Evolutionary conservation across 2,888 invertebrate species (phyloP).

Genomic region (Gastrophysa polygoni): DNA sequence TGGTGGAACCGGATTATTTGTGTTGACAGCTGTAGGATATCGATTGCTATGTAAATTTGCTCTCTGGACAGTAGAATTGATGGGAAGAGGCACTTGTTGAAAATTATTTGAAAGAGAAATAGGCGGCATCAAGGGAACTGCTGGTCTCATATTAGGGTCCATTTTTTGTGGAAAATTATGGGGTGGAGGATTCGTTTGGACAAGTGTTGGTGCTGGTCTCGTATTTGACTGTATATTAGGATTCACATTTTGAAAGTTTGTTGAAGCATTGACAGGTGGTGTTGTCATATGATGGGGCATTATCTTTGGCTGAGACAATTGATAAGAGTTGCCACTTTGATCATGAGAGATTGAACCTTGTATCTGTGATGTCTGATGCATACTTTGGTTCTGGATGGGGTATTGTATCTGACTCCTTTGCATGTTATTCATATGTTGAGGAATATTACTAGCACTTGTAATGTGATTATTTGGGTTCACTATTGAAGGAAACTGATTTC

Average conservation of each 20-base stretch:
- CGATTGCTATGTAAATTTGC: slow-evolving; percentile 29
- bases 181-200: background rate
- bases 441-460: background rate
- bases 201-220: background rate
- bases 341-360: slow-evolving; percentile 12
- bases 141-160: background rate
- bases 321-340: slow-evolving; percentile 3
- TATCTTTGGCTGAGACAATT: background rate
- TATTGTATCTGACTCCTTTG: background rate
- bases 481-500: background rate
- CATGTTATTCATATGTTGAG: background rate
- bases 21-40: slow-evolving; percentile 21
- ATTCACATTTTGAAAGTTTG: background rate
- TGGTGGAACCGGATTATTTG: slow-evolving; percentile 13
- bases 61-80: slow-evolving; percentile 13
- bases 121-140: background rate
- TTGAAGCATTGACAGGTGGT: background rate
- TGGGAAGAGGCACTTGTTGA: background rate
- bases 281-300: background rate
- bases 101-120: background rate
- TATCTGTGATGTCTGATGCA: background rate
- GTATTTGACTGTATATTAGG: background rate
- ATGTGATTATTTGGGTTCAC: background rate
- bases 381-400: background rate
- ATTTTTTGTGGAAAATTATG: background rate